Evolutionary conservation across 2,888 invertebrate species (phyloP).

Genomic region (Coleophora flavipennella): DNA sequence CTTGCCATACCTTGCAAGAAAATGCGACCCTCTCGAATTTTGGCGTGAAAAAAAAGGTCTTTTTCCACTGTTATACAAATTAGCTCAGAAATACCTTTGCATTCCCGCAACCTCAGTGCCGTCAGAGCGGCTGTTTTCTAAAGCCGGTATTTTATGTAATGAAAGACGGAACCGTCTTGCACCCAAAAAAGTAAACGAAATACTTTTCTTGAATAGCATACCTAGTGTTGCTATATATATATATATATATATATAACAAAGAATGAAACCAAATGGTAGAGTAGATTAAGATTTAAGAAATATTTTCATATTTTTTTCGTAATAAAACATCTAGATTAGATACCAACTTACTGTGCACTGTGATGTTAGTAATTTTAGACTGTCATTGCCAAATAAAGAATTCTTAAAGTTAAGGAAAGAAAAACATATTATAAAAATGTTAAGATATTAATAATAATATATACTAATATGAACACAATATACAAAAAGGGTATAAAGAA

Average conservation of each 20-base stretch:
- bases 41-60: conserved; percentile 9
- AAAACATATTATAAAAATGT: too few species aligned
- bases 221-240: too few species aligned
- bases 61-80: conserved; percentile 2
- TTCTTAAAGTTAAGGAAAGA: not conserved
- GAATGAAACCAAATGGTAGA: too few species aligned
- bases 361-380: conserved; percentile 1
- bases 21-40: conserved; percentile 10
- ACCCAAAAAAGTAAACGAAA: conserved; percentile 12
- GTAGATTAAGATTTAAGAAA: too few species aligned
- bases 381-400: conserved; percentile 3
- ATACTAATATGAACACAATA: too few species aligned
- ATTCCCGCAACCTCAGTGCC: conserved; percentile 15
- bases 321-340: too few species aligned
- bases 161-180: conserved; percentile 13
- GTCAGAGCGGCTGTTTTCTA: conserved; percentile 16
- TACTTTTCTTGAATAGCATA: conserved; percentile 7
- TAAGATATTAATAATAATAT: too few species aligned
- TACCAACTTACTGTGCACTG: too few species aligned
- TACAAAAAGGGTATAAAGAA: too few species aligned
- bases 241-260: too few species aligned
- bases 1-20: conserved; percentile 12
- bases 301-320: too few species aligned
- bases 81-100: conserved; percentile 12
- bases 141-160: conserved; percentile 15